These are phyloP conservation scores for Tetragonula carbonaria DNA, from an alignment of 2,888 invertebrate genomes.

Conservation along the genomic window DNA sequence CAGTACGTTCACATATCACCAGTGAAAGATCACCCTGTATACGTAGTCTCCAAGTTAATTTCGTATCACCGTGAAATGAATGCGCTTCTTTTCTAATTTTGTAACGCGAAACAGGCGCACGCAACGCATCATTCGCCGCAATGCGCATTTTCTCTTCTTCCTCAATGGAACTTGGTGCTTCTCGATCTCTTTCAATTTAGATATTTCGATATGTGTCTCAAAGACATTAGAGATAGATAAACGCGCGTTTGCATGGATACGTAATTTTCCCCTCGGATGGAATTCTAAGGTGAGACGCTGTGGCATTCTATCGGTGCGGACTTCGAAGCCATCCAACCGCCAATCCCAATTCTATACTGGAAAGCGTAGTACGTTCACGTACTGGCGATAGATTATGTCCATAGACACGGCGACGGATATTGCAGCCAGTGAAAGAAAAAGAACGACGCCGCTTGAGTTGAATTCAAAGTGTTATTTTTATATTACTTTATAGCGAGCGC, in stretches of 20 bases:
- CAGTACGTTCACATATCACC: constrained; percentile 39
- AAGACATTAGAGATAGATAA: background rate
- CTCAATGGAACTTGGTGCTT: background rate
- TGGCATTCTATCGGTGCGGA: constrained; percentile 14
- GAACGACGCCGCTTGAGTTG: constrained; percentile 54
- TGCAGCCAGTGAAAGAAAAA: constrained; percentile 52
- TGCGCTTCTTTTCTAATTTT: constrained; percentile 48
- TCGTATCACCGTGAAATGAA: constrained; percentile 42
- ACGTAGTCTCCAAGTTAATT: constrained; percentile 50
- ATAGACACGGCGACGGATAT: constrained; percentile 63
- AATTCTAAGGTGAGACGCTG: constrained; percentile 22
- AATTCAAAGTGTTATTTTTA: constrained; percentile 61
- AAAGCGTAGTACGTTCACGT: constrained; percentile 64
- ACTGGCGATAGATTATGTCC: constrained; percentile 65
- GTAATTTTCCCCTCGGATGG: constrained; percentile 19
- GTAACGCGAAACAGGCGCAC: constrained; percentile 1
- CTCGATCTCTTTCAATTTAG: background rate
- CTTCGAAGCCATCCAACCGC: constrained; percentile 48
- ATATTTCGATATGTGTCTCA: fast-evolving
- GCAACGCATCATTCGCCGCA: background rate
- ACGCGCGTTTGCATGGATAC: background rate
- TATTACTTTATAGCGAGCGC: constrained; percentile 46
- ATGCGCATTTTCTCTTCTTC: background rate
- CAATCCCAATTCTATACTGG: constrained; percentile 57
- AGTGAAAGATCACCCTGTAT: constrained; percentile 53